Base-by-base conservation (phyloP, 2,797 vertebrate genomes). In the Pampus argenteus region DNA sequence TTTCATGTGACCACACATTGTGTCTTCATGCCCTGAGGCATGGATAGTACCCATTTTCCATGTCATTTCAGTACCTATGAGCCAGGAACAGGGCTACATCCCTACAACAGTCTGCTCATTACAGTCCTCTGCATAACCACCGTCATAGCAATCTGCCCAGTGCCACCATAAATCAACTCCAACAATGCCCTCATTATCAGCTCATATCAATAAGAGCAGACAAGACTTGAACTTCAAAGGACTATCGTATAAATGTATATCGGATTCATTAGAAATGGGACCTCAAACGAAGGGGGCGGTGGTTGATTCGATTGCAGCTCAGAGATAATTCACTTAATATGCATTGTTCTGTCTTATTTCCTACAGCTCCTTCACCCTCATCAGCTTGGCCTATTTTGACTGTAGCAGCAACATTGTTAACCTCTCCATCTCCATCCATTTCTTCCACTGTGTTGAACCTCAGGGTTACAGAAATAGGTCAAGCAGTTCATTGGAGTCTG, bases 1-100 rank as follows among this genome's bases (percentile, higher is more conserved):
- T 91, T 89, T 89, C 82, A 38, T 91, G 66, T 86, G 90, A 91
- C 85, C 87, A 89, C 85, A 88, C 90, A 86, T 88, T 71, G 62
- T 78, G 61, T 71, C 71, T 68, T 66, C 28, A 10, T 78, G 78
- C 70, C 84, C 66, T 7, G 20, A 55, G 78, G 87, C 68, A 5
- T 13, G 66, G 57, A 74, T 26, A 76, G 77, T 63, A 54, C 50
- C 31, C 61, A 83, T 83, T 86, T 77, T 75, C 71, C 73, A 85
- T 85, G 83, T 88, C 29, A 79, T 80, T 78, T 82, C 62, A 85
- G 64, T 77, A 79, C 74, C 81, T 86, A 66, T 81, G 66, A 88
- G 71, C 65, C 78, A 76, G 17, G 38, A 79, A 64, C 70, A 69
- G 78, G 76, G 48, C 70, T 64, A 20, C 55, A 66, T 64, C 71